These are phyloP conservation scores for Ormyrus pomaceus DNA, from an alignment of 2,888 invertebrate species.

Conservation along the genomic window DNA sequence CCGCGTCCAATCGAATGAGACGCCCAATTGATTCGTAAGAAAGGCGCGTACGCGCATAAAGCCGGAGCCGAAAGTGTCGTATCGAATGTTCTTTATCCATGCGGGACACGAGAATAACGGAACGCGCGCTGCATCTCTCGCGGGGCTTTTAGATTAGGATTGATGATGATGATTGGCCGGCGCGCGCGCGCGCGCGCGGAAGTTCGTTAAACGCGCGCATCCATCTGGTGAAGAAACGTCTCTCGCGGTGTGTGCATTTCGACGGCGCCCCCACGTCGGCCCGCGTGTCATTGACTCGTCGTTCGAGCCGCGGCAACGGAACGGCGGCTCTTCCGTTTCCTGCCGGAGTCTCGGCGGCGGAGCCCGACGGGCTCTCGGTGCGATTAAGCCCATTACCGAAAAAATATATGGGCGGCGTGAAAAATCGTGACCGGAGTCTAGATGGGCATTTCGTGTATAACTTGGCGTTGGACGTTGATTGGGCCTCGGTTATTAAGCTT, in stretches of 20 bases:
- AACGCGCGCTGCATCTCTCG: not conserved
- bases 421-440: not conserved
- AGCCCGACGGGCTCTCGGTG: too few species aligned
- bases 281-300: not conserved
- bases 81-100: slow-evolving; percentile 29
- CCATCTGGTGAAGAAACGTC: slow-evolving; percentile 24
- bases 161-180: slow-evolving; percentile 38
- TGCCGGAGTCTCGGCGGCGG: not conserved
- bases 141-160: slow-evolving; percentile 30
- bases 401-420: slow-evolving; percentile 10
- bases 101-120: slow-evolving; percentile 27
- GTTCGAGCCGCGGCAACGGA: not conserved
- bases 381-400: not conserved
- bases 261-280: slow-evolving; percentile 5
- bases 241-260: slow-evolving; percentile 5
- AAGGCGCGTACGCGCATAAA: too few species aligned
- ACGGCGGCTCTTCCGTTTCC: slow-evolving; percentile 2
- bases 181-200: slow-evolving; percentile 20
- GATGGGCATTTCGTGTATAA: too few species aligned
- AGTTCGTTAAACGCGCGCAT: slow-evolving; percentile 46
- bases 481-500: too few species aligned
- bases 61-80: not conserved
- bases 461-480: too few species aligned
- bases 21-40: slow-evolving; percentile 12
- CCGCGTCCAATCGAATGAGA: not conserved